Evolutionary conservation across 2,888 invertebrate genomes (phyloP).

Genomic region (Acanthoscelides obtectus): DNA sequence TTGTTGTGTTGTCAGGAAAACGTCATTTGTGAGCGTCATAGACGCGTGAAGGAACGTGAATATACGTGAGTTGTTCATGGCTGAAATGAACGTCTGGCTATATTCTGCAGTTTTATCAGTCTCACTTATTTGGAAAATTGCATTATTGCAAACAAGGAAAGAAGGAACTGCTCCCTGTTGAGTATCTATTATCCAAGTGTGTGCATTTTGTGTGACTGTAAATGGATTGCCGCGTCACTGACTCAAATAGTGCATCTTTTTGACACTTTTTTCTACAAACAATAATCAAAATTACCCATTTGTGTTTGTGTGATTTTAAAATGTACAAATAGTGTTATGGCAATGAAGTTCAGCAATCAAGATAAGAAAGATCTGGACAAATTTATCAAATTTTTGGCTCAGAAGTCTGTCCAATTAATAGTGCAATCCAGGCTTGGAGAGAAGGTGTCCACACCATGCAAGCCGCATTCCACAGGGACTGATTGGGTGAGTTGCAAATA

Average conservation of each 20-base stretch:
- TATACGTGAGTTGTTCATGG: not conserved
- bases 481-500: constrained; percentile 66
- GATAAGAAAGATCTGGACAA: constrained; percentile 81
- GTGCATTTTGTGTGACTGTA: not conserved
- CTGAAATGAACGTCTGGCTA: not conserved
- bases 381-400: constrained; percentile 81
- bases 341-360: constrained; percentile 50
- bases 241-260: not conserved
- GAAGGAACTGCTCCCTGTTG: not conserved
- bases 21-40: not conserved
- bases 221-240: too few species aligned
- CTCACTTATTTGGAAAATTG: not conserved
- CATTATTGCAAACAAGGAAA: not conserved
- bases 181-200: not conserved
- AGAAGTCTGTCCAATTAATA: constrained; percentile 87
- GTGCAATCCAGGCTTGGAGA: constrained; percentile 89
- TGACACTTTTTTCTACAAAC: not conserved
- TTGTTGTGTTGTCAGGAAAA: not conserved
- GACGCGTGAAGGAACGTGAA: not conserved
- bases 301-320: constrained; percentile 21
- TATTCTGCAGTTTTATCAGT: not conserved
- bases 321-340: not conserved
- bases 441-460: constrained; percentile 76
- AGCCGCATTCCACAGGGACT: constrained; percentile 69
- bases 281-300: not conserved